Percentiles rank a stretch among this genome's conserved stretches.
Conservation (phyloP, 1,140 invertebrate species). For the Choristoneura fumiferana region DNA sequence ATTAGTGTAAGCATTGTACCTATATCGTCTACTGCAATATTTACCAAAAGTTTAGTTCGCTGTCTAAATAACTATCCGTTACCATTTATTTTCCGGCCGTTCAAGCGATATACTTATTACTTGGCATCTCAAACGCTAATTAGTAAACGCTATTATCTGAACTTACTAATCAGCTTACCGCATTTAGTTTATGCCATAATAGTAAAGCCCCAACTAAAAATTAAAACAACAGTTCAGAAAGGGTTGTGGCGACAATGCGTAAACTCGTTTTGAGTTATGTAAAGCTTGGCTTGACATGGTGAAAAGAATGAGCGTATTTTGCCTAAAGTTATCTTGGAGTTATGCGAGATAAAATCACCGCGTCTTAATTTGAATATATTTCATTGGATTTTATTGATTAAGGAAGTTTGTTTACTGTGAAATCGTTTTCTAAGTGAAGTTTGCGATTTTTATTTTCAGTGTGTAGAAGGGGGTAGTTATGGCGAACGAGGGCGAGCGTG, state of each 20-base stretch:
- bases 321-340: too few relatives aligned
- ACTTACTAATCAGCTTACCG: too few relatives aligned
- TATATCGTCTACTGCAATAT: too few relatives aligned
- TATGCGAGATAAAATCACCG: background rate
- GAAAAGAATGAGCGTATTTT: background rate
- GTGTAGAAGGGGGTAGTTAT: background rate
- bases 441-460: background rate
- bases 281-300: background rate
- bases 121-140: too few relatives aligned
- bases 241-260: background rate
- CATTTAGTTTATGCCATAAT: background rate
- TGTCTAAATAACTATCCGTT: too few relatives aligned
- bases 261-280: background rate
- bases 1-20: background rate
- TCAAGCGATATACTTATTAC: too few relatives aligned
- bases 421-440: background rate
- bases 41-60: too few relatives aligned
- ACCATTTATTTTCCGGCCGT: too few relatives aligned
- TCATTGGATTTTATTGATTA: background rate
- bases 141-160: too few relatives aligned
- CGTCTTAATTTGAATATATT: background rate
- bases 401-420: background rate
- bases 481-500: background rate
- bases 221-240: background rate
- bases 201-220: background rate